Conservation (phyloP, 2,113 vertebrate genomes). For the Numenius arquata region DNA sequence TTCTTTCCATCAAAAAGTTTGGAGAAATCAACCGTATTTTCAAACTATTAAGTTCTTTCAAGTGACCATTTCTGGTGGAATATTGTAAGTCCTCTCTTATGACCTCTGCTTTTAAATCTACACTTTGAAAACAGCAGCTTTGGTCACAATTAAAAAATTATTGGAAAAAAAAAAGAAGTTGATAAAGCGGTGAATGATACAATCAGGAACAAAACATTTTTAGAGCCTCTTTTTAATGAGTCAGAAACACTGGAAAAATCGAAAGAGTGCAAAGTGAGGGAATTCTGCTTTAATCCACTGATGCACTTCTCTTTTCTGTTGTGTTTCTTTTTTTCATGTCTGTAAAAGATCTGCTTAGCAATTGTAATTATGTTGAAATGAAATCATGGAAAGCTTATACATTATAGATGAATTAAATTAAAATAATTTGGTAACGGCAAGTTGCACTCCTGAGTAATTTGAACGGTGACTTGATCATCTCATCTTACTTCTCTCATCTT, state of each 20-base stretch:
- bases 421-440: neutral
- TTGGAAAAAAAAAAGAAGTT: neutral
- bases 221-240: neutral
- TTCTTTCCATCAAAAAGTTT: neutral
- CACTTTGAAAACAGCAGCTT: neutral
- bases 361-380: neutral
- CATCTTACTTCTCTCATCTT: neutral
- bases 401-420: neutral
- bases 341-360: neutral
- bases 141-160: neutral
- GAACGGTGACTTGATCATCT: neutral
- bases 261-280: neutral
- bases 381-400: neutral
- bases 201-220: neutral
- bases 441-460: neutral
- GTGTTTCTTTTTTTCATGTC: neutral
- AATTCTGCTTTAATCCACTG: neutral
- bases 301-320: neutral
- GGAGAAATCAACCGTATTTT: neutral
- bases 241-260: neutral
- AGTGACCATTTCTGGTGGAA: neutral
- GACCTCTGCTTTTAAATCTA: neutral
- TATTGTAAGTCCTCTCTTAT: neutral
- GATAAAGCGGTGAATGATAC: neutral
- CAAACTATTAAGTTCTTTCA: neutral